Conservation (phyloP, 1,140 invertebrate species). For the Cardiocondyla obscurior region DNA sequence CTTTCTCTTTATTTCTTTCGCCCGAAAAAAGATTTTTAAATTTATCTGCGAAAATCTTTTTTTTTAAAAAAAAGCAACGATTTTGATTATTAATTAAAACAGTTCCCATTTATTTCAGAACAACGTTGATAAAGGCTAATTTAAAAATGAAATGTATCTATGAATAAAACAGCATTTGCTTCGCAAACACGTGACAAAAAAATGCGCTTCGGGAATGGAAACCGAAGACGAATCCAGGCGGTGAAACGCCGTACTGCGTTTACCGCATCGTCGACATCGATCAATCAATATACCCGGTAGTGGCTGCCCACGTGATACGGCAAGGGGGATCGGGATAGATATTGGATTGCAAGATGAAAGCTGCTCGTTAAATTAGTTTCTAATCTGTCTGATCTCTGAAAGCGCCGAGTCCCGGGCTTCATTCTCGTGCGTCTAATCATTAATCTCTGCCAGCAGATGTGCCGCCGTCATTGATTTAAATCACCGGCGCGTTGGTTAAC, state of each 20-base stretch:
- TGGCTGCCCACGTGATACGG: slow-evolving; percentile 61
- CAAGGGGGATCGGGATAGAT: slow-evolving; percentile 67
- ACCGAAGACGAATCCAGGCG: slow-evolving; percentile 14
- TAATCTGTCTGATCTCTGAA: slow-evolving; percentile 75
- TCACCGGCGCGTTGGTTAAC: slow-evolving; percentile 72
- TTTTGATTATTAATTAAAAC: not conserved
- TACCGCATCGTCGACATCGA: slow-evolving; percentile 60
- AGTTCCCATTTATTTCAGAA: not conserved
- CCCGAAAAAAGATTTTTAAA: not conserved
- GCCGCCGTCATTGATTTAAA: slow-evolving; percentile 77
- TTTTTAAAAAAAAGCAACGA: not conserved
- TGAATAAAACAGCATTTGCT: not conserved
- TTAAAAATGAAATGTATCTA: not conserved
- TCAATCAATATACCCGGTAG: slow-evolving; percentile 72
- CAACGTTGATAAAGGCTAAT: not conserved
- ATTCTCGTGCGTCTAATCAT: slow-evolving; percentile 73
- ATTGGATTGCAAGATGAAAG: slow-evolving; percentile 75
- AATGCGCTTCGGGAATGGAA: not conserved
- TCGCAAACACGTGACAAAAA: slow-evolving; percentile 14
- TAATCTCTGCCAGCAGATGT: slow-evolving; percentile 77
- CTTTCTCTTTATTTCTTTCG: not conserved
- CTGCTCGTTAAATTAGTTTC: slow-evolving; percentile 78
- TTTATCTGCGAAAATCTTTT: not conserved
- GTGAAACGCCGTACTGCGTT: slow-evolving; percentile 39
- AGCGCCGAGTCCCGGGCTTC: slow-evolving; percentile 68